Evolutionary conservation across 92 coral and sea anemone species (phyloP).

Genomic region (Hydrozoanthus gracilis): DNA sequence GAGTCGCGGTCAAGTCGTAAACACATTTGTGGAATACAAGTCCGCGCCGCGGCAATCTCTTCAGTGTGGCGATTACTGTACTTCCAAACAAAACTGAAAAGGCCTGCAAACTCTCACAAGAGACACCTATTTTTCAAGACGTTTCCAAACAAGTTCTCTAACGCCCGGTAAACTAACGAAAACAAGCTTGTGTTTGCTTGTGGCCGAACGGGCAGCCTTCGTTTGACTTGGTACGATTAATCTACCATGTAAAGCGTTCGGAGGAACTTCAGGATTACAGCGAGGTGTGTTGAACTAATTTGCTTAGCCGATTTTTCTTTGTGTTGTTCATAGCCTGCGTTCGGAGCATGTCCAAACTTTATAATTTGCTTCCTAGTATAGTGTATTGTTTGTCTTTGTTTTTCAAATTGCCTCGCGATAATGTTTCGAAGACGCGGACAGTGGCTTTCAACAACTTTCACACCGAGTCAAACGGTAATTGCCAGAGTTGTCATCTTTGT

Average conservation of each 20-base stretch:
- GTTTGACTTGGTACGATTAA: background rate
- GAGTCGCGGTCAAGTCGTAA: constrained; percentile 22
- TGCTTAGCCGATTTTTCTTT: background rate
- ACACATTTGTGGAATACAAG: constrained; percentile 31
- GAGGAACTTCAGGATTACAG: background rate
- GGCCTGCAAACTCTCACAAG: background rate
- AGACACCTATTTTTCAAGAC: background rate
- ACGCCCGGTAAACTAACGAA: background rate
- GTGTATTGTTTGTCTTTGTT: background rate
- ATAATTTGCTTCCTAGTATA: background rate
- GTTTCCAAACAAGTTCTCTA: background rate
- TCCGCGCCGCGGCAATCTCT: background rate
- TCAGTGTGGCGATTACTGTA: background rate
- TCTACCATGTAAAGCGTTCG: constrained; percentile 20
- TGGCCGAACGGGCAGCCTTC: constrained; percentile 31
- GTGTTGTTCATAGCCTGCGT: background rate
- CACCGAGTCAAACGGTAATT: background rate
- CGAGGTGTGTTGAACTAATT: constrained; percentile 18
- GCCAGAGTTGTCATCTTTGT: background rate
- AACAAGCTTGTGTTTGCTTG: background rate
- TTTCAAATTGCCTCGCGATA: background rate
- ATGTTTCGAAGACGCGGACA: background rate
- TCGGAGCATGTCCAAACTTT: background rate
- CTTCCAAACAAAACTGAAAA: background rate
- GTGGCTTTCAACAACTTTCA: background rate